Evolutionary conservation across 1,140 invertebrate species (phyloP).

Genomic region (Episyrphus balteatus): DNA sequence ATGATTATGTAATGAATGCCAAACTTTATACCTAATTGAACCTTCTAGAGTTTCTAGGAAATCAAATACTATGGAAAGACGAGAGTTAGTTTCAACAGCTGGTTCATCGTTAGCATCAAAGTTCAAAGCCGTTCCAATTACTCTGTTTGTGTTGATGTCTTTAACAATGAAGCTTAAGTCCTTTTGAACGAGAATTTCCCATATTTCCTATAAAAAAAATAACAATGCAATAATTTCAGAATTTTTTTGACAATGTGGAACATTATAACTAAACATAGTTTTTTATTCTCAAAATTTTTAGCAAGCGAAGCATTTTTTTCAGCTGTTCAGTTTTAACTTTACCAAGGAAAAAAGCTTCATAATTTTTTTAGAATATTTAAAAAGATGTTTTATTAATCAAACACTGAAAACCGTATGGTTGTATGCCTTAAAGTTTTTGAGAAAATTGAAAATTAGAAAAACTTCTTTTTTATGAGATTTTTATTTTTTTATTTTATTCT

Average conservation of each 20-base stretch:
- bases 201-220: conserved; percentile 37
- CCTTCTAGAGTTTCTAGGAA: conserved; percentile 66
- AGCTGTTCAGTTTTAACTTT: too few relatives aligned
- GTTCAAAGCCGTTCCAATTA: conserved; percentile 57
- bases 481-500: too few relatives aligned
- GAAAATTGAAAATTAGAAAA: too few relatives aligned
- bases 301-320: too few relatives aligned
- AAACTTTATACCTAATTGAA: conserved; percentile 46
- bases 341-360: too few relatives aligned
- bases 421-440: too few relatives aligned
- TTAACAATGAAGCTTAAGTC: conserved; percentile 58
- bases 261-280: too few relatives aligned
- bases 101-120: conserved; percentile 72
- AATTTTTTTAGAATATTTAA: too few relatives aligned
- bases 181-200: conserved; percentile 52
- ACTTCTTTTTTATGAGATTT: too few relatives aligned
- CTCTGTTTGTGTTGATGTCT: conserved; percentile 23
- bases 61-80: conserved; percentile 60
- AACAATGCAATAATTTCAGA: not conserved
- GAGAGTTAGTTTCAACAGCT: conserved; percentile 51
- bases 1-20: not conserved
- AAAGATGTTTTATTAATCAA: too few relatives aligned
- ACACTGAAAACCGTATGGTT: too few relatives aligned
- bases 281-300: too few relatives aligned
- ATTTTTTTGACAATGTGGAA: not conserved